Percentiles rank a stretch among this genome's conserved stretches.
Conservation (phyloP, 2,797 vertebrate species). For the Distichodus sexfasciatus region DNA sequence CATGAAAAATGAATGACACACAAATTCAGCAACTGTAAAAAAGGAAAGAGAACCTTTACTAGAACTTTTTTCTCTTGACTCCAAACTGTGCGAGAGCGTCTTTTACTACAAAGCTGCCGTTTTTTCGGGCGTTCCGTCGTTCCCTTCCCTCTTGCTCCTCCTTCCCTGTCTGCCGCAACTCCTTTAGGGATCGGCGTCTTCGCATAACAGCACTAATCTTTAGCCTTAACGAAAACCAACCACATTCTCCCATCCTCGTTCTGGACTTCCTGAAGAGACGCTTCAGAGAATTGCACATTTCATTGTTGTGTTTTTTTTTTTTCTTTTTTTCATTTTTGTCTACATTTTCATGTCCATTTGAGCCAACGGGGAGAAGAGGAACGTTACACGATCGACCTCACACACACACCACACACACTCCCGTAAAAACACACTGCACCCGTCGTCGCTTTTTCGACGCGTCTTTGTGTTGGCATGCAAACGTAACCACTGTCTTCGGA, state of each 20-base stretch:
- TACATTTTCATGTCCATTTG: too few species aligned
- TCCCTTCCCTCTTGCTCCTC: conserved; percentile 41
- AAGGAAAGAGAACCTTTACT: conserved; percentile 57
- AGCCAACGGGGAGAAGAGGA: conserved; percentile 63
- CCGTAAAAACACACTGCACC: too few species aligned
- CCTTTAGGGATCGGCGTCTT: conserved; percentile 64
- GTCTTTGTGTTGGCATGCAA: too few species aligned
- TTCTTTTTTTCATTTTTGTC: too few species aligned
- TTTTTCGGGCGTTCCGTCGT: conserved; percentile 47
- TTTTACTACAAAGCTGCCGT: conserved; percentile 71
- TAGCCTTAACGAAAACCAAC: conserved; percentile 76
- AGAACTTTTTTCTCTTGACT: conserved; percentile 49
- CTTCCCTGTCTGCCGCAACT: conserved; percentile 67
- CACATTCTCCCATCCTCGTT: conserved; percentile 58
- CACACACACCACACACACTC: not conserved
- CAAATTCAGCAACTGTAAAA: conserved; percentile 53
- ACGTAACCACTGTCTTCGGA: too few species aligned
- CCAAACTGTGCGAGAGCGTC: conserved; percentile 55
- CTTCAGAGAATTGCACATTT: conserved; percentile 71
- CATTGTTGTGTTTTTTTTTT: not conserved
- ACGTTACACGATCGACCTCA: conserved; percentile 9
- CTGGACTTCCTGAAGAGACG: conserved; percentile 69
- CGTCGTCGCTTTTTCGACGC: too few species aligned
- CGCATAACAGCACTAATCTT: conserved; percentile 73
- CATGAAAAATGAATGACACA: too few species aligned